Evolutionary conservation across 2,797 vertebrate species (phyloP).

Genomic region (Discoglossus pictus): DNA sequence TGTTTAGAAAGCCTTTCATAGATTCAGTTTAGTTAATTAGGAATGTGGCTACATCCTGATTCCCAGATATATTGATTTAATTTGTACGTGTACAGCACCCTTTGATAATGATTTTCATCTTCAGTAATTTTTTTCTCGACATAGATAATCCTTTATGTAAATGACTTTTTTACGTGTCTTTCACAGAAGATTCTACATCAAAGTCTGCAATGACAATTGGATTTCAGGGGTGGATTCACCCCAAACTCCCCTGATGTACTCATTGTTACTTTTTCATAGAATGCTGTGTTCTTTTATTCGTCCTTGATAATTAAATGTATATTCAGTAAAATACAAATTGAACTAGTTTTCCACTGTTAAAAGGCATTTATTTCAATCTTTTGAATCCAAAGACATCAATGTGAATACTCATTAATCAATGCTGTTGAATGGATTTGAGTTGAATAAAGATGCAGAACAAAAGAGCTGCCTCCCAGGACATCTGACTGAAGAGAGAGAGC

Average conservation of each 20-base stretch:
- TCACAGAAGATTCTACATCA: constrained; percentile 18
- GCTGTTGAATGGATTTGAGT: constrained; percentile 23
- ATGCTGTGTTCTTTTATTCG: constrained; percentile 21
- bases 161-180: constrained; percentile 17
- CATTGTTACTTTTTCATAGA: constrained; percentile 20
- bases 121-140: background rate
- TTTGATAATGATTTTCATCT: too few relatives aligned
- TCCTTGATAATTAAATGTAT: constrained; percentile 39
- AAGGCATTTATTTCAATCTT: constrained; percentile 28
- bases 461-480: constrained; percentile 37
- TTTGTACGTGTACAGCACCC: too few relatives aligned
- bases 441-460: constrained; percentile 36
- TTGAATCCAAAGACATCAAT: constrained; percentile 16
- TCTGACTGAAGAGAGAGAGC: constrained; percentile 41
- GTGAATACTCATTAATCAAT: constrained; percentile 41
- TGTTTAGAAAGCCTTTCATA: too few relatives aligned
- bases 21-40: too few relatives aligned
- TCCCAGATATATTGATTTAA: too few relatives aligned
- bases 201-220: constrained; percentile 27
- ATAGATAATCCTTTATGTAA: constrained; percentile 45
- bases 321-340: constrained; percentile 34
- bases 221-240: constrained; percentile 34
- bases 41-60: too few relatives aligned
- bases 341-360: constrained; percentile 14
- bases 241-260: constrained; percentile 2